A percentile compares a stretch with the other conserved stretches of the same genome.
Evolutionary conservation across 2,888 invertebrate species (phyloP).

Genomic region (Ectropis crepuscularia): DNA sequence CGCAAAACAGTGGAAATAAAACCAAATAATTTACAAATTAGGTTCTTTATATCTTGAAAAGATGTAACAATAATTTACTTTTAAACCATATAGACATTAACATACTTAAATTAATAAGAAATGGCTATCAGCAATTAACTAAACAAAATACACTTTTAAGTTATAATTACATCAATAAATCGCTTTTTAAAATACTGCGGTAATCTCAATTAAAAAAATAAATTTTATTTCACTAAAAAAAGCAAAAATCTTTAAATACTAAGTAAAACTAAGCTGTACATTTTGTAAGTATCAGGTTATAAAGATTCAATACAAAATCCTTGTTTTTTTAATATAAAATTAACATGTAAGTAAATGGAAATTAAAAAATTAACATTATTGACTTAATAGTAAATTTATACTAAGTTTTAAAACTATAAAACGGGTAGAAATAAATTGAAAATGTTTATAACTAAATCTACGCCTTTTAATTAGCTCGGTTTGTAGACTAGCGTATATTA

Average conservation of each 20-base stretch:
- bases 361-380: constrained; percentile 21
- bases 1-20: constrained; percentile 51
- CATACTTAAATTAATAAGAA: constrained; percentile 46
- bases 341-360: constrained; percentile 17
- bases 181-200: constrained; percentile 52
- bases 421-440: constrained; percentile 19
- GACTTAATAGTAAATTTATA: constrained; percentile 18
- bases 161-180: constrained; percentile 28
- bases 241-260: constrained; percentile 20
- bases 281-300: constrained; percentile 35
- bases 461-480: constrained; percentile 35
- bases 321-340: constrained; percentile 17
- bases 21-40: constrained; percentile 66
- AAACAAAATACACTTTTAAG: constrained; percentile 25
- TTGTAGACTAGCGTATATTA: constrained; percentile 43
- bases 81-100: constrained; percentile 71
- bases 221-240: constrained; percentile 20
- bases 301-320: constrained; percentile 22
- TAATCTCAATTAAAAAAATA: constrained; percentile 56
- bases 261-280: constrained; percentile 28
- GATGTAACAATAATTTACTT: constrained; percentile 81
- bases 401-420: constrained; percentile 9
- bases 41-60: constrained; percentile 79
- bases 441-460: constrained; percentile 29
- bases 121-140: constrained; percentile 53